phyloP scores from a whole-genome alignment of 1,140 invertebrate species.

The Orchestia grillus region DNA sequence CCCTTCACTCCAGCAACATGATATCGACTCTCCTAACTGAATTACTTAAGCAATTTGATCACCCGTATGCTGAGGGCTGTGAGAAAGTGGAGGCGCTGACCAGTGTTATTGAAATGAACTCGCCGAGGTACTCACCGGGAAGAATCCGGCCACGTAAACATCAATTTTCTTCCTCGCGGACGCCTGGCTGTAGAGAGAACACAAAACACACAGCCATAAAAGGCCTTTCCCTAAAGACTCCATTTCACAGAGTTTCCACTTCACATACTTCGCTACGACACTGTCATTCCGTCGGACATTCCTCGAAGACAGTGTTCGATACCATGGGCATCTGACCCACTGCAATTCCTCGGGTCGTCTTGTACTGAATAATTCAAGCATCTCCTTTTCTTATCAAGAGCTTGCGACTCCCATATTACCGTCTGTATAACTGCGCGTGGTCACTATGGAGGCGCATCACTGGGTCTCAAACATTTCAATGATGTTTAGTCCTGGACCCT shows the following conservation, averaged over 20 bases:
- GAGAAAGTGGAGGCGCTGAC: not conserved
- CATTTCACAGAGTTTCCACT: conserved; percentile 44
- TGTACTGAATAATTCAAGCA: not conserved
- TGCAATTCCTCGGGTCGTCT: not conserved
- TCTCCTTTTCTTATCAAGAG: not conserved
- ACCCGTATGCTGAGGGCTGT: not conserved
- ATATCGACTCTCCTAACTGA: not conserved
- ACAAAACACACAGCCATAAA: not conserved
- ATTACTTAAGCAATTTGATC: not conserved
- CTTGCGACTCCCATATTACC: not conserved
- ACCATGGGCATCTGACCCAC: not conserved
- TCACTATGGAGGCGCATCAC: not conserved
- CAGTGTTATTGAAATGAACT: not conserved
- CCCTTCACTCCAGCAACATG: not conserved
- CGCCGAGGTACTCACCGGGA: conserved; percentile 19
- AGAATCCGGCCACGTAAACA: conserved; percentile 31
- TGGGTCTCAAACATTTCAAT: not conserved
- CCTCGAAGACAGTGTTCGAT: not conserved
- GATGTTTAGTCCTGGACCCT: not conserved
- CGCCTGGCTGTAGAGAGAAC: not conserved
- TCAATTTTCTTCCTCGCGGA: conserved; percentile 23
- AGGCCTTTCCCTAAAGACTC: conserved; percentile 8
- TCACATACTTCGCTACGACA: conserved; percentile 28
- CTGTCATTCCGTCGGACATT: not conserved
- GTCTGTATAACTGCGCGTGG: not conserved